Evolutionary conservation across 2,797 vertebrate species (phyloP), one percentile per base, ranked within the genome.

Genomic region (Schizopygopsis pylzovi): DNA sequence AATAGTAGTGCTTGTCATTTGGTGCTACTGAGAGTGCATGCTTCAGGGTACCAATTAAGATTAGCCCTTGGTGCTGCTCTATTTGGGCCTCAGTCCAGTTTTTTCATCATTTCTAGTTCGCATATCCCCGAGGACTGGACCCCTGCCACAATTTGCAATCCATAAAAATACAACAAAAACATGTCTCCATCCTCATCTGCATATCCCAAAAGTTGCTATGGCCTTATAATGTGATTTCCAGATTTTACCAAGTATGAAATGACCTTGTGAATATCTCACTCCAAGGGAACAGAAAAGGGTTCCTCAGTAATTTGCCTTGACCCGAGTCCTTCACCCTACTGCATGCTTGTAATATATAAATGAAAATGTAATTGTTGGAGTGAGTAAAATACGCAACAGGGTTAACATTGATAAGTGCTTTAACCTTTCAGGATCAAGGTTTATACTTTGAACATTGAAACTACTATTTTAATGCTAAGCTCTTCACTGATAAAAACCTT

Each of bases 21-120:
- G 52, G 22, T 77, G 71, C 81, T 79, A 72, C 61, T 81, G 61
- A 88, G 49, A 73, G 49, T 71, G n/a, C 65, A 85, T 59, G 76
- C 71, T 68, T 80, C 68, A 54, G 70, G 87, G n/a, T 61, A 52
- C 65, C 65, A 86, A 81, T 81, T 77, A 81, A 81, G 65, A 82
- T 80, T 80, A 78, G 70, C 85, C 59, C 16, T 61, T 28, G 49
- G 81, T 65, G 16, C 63, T 3, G 28, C 61, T 86, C 59, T 41
- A 13, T 82, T 71, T 37, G 33, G 75, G 45, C 15, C 52, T 47
- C 67, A 47, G 37, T 79, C 25, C 65, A 61, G 52, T 79, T 86
- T 85, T 73, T 73, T 86, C 59, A 72, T 82, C 18, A 83, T 83
- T 79, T 47, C 56, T 56, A 71, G 16, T 45, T 45, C 56, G 22